These are phyloP conservation scores for Coelogynopora nodosa DNA, from an alignment of 2,888 invertebrate species.

Conservation along the genomic window DNA sequence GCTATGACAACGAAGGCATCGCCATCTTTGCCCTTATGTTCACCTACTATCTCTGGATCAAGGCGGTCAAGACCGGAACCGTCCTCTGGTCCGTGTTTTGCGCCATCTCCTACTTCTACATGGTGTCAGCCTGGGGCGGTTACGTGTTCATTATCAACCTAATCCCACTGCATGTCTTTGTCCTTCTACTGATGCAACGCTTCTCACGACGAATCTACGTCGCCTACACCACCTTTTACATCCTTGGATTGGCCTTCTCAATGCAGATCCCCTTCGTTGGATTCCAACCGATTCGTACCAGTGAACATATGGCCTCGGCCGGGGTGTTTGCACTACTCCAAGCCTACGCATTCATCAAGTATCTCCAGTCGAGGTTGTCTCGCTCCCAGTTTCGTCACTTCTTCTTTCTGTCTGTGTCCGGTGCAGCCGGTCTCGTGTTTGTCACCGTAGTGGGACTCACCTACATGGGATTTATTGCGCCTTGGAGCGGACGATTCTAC, in stretches of 20 bases:
- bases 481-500: slow-evolving; percentile 71
- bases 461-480: slow-evolving; percentile 68
- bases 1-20: slow-evolving; percentile 99
- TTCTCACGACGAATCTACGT: slow-evolving; percentile 69
- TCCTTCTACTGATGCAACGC: slow-evolving; percentile 81
- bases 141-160: slow-evolving; percentile 99
- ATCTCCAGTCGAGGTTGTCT: slow-evolving; percentile 79
- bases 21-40: slow-evolving; percentile 98
- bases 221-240: slow-evolving; percentile 94
- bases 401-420: slow-evolving; percentile 69
- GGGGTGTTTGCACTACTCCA: slow-evolving; percentile 64
- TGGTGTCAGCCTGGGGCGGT: slow-evolving; percentile 98
- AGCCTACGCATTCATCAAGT: slow-evolving; percentile 79
- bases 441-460: slow-evolving; percentile 81
- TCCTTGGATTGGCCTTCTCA: slow-evolving; percentile 84
- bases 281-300: slow-evolving; percentile 95
- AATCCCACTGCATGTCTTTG: slow-evolving; percentile 94
- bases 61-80: slow-evolving; percentile 92
- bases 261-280: slow-evolving; percentile 83
- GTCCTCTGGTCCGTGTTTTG: slow-evolving; percentile 92
- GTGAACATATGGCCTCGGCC: slow-evolving; percentile 98
- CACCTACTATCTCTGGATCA: slow-evolving; percentile 92
- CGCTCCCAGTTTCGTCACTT: slow-evolving; percentile 84
- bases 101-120: slow-evolving; percentile 95
- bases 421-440: slow-evolving; percentile 77